Base-by-base conservation (phyloP, 2,113 vertebrate genomes). In the Fulica atra region DNA sequence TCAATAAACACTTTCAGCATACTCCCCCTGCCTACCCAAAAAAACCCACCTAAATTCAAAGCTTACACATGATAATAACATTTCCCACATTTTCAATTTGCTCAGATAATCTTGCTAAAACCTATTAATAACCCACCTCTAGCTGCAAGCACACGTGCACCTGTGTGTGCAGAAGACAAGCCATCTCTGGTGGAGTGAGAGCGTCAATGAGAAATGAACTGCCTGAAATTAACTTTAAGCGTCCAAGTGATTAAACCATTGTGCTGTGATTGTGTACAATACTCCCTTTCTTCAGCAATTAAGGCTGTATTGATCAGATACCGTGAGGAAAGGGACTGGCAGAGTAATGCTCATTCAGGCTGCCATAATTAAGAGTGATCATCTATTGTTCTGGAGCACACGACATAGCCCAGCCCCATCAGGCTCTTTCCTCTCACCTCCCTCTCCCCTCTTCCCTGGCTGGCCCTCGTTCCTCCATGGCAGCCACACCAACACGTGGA, bases 291-390 rank as follows among this genome's bases (percentile, higher is more conserved):
- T 95, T 96, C 94, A 84, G 96, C 96, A 97, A 97, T 97, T 97
- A 97, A 97, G 92, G 73, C 92, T 61, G 94, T 97, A 98, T 98
- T 98, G 97, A 98, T 97, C 96, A 96, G 96, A 69, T 82, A 91
- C 48, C 9, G 13, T 72, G 88, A 86, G 91, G 88, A 96, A 95
- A 92, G 88, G 87, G 94, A 96, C 81, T 35, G 78, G 83, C 93
- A 68, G 74, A 94, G 92, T 53, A 57, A 77, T 77, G 95, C 77
- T 94, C 92, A 97, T 97, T 96, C 96, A 96, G 90, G 77, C 96
- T 96, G 92, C 94, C 92, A 33, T 97, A 97, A 97, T 98, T 97
- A 98, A 97, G 97, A 98, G 94, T 95, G 96, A 98, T 97, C 95
- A 94, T 95, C 94, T 96, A 96, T 97, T 97, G 96, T 97, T 95